These are phyloP conservation scores for Trachythela sp. DNA, from an alignment of 64 coral and sea anemone genomes.

Conservation along the genomic window DNA sequence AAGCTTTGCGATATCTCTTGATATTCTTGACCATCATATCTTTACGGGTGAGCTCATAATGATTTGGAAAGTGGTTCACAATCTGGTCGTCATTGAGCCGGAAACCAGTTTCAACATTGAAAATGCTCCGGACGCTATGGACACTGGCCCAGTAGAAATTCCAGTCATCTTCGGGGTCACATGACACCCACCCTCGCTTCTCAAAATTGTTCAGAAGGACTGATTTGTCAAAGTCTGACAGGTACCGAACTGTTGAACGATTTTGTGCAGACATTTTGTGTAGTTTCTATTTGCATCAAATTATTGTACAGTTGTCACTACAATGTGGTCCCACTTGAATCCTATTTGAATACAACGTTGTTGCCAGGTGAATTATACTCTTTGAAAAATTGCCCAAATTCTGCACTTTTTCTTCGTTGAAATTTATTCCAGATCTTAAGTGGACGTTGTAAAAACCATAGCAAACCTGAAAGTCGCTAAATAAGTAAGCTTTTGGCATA, in stretches of 20 bases:
- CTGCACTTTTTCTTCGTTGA: neutral
- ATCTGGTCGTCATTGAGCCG: conserved; percentile 88
- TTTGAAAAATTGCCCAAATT: neutral
- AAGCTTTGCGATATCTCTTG: conserved; percentile 89
- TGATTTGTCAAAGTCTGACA: conserved; percentile 87
- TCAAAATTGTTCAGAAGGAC: conserved; percentile 99
- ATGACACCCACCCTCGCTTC: conserved; percentile 89
- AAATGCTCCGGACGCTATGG: conserved; percentile 80
- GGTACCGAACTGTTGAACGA: conserved; percentile 55
- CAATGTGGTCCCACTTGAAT: neutral
- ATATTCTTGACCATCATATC: conserved; percentile 99
- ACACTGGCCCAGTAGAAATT: conserved; percentile 98
- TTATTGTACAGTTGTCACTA: neutral
- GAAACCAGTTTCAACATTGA: conserved; percentile 94
- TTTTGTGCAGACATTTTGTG: neutral
- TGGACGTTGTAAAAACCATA: neutral
- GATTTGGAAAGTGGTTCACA: conserved; percentile 95
- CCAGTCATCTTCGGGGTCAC: conserved; percentile 95
- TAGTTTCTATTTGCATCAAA: neutral
- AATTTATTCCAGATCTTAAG: neutral
- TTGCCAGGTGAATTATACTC: neutral
- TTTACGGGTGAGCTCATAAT: conserved; percentile 97
- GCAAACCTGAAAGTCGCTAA: neutral
- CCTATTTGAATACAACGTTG: neutral
- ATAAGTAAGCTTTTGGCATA: neutral